Evolutionary conservation across 2,797 vertebrate species (phyloP).

Genomic region (Melanotaenia nigrans): DNA sequence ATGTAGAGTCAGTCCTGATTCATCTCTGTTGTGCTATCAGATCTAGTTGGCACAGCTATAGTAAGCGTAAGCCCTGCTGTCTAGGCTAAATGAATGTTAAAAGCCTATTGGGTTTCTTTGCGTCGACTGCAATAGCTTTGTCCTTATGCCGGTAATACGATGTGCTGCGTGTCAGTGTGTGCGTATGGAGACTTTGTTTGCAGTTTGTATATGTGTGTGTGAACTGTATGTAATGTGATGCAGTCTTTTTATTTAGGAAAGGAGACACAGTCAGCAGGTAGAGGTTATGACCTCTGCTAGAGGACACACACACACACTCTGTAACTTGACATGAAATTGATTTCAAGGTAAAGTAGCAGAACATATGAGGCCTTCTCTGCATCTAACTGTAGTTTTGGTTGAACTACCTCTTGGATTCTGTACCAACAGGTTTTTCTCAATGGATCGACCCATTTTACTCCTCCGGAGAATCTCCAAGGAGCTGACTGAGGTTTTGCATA

Average conservation of each 20-base stretch:
- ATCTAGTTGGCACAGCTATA: conserved; percentile 53
- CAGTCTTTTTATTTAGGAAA: conserved; percentile 76
- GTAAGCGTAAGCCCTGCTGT: conserved; percentile 59
- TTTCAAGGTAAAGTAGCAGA: conserved; percentile 55
- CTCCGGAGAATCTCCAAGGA: neutral
- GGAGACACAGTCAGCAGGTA: conserved; percentile 75
- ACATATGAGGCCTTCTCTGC: conserved; percentile 17
- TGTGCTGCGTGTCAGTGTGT: conserved; percentile 51
- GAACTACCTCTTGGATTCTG: conserved; percentile 2
- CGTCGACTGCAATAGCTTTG: conserved; percentile 53
- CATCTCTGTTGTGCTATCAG: conserved; percentile 53
- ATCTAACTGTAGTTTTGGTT: conserved; percentile 4
- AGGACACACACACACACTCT: conserved; percentile 42
- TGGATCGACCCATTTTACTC: conserved; percentile 10
- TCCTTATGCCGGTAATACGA: conserved; percentile 69
- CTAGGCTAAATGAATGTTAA: conserved; percentile 73
- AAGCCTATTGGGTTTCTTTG: conserved; percentile 77
- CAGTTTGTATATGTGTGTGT: conserved; percentile 25
- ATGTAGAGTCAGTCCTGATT: conserved; percentile 44
- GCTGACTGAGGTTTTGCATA: conserved; percentile 34
- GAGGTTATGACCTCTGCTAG: conserved; percentile 67
- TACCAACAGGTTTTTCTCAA: neutral
- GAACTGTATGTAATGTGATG: conserved; percentile 66
- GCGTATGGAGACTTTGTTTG: conserved; percentile 27
- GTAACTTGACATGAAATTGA: conserved; percentile 60